Evolutionary conservation across 2,888 invertebrate species (phyloP), one percentile per base, ranked within the genome.

Genomic region (Microplitis deprimator): DNA sequence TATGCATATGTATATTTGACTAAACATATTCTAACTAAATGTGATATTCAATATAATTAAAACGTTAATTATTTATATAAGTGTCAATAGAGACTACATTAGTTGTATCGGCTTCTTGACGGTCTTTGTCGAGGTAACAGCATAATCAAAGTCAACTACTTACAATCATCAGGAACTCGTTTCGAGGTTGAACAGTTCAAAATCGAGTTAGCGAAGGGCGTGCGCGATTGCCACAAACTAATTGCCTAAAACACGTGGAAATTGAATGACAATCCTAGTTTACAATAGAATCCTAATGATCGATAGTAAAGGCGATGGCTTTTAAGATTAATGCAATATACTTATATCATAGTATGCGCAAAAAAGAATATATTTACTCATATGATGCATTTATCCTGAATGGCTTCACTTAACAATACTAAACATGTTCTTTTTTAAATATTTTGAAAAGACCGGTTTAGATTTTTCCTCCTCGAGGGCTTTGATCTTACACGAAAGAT

Each of bases 151-250:
- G n/a, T 73, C 65, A 41, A 17, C 41, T 6, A 73, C 17, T 71
- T 6, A 61, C 16, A 38, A 39, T 71, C 29, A 39, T 62, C 40
- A 38, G 76, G 68, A 74, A 81, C 77, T 75, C 50, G 74, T 79
- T 78, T 84, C 83, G 83, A 82, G 81, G 81, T 82, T 80, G 79
- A 79, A 72, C 77, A 82, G 69, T 80, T 59, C 61, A 39, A 73
- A 50, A 75, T 60, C 62, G 70, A 68, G 50, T 29, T 41, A 5
- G 40, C n/a, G 75, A 75, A 77, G 77, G 72, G 71, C 75, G 50
- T 38, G 20, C 20, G 17, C 39, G 13, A n/a, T 70, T 50, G 38
- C 59, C n/a, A 6, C 7, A 60, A 70, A 70, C 6, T 41, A 40
- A 64, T 20, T 8, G 13, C 13, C 5, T 16, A 7, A 62, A 8